phyloP scores from a whole-genome alignment of 2,797 vertebrate genomes.

The Bradypodion ventrale region DNA sequence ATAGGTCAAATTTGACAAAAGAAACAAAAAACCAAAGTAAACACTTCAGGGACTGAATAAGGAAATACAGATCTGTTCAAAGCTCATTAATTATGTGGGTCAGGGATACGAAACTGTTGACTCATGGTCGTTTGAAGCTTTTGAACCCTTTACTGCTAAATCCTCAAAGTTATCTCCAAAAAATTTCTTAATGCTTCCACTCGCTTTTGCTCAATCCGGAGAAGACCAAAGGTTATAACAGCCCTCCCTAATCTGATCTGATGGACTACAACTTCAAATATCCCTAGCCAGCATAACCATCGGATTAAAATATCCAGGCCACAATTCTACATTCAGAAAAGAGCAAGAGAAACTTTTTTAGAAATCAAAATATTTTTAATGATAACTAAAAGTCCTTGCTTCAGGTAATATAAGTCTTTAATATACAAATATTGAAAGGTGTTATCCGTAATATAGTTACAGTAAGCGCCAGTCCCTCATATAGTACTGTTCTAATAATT shows the following conservation, averaged over 20 bases:
- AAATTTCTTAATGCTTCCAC: neutral
- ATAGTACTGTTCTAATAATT: too few relatives aligned
- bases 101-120: neutral
- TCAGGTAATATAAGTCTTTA: too few relatives aligned
- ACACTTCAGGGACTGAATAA: neutral
- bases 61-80: neutral
- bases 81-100: constrained; percentile 8
- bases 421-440: too few relatives aligned
- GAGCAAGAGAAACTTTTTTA: too few relatives aligned
- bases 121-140: neutral
- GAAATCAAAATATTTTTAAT: too few relatives aligned
- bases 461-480: too few relatives aligned
- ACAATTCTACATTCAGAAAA: too few relatives aligned
- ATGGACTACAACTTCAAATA: neutral
- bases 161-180: neutral
- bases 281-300: neutral
- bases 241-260: neutral
- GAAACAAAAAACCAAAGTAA: neutral
- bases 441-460: too few relatives aligned
- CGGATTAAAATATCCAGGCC: neutral
- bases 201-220: neutral
- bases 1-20: constrained; percentile 8
- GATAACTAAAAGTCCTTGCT: too few relatives aligned
- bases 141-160: constrained; percentile 2
- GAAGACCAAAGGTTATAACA: constrained; percentile 4